Evolutionary conservation across 1,140 invertebrate genomes (phyloP).

Genomic region (Apis mellifera): DNA sequence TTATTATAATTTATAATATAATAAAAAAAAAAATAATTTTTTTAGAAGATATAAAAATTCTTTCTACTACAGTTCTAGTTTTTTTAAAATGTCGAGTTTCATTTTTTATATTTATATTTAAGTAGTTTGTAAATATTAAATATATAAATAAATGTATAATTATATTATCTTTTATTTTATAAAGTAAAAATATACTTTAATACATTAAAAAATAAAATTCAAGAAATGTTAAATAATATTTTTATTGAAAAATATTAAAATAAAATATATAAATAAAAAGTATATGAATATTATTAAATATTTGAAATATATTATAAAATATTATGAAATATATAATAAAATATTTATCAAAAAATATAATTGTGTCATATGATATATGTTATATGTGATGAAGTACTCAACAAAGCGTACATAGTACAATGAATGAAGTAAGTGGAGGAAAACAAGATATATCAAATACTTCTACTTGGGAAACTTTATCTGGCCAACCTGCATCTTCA

Average conservation of each 20-base stretch:
- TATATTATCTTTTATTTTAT: background rate
- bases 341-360: background rate
- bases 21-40: background rate
- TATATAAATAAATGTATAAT: background rate
- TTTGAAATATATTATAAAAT: background rate
- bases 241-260: background rate
- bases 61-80: background rate
- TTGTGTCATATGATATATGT: conserved; percentile 7
- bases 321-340: background rate
- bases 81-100: background rate
- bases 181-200: background rate
- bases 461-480: conserved; percentile 79
- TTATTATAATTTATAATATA: background rate
- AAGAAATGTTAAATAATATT: background rate
- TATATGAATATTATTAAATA: background rate
- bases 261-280: background rate
- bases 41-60: background rate
- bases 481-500: conserved; percentile 71
- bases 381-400: conserved; percentile 13
- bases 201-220: background rate
- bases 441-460: conserved; percentile 79
- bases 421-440: conserved; percentile 81
- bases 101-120: too few species aligned
- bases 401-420: conserved; percentile 61
- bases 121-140: background rate